phyloP scores from a whole-genome alignment of 2,888 invertebrate genomes.

The Eucera pruinosa region DNA sequence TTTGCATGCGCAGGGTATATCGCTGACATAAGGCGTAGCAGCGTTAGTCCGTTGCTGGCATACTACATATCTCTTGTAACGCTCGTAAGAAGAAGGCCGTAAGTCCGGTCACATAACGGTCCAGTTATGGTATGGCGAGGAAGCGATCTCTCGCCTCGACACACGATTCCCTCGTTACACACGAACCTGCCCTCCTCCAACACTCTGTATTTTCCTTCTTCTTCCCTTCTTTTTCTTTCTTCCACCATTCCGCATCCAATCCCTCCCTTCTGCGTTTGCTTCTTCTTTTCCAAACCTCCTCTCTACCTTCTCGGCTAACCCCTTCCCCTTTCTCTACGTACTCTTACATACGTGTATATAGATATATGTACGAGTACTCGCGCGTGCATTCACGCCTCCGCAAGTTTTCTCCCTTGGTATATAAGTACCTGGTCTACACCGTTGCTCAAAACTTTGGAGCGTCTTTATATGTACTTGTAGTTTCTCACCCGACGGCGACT shows the following conservation, averaged over 20 bases:
- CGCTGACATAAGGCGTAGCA: slow-evolving; percentile 50
- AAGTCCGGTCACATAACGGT: slow-evolving; percentile 83
- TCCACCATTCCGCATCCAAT: not conserved
- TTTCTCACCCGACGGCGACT: too few species aligned
- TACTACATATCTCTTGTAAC: slow-evolving; percentile 53
- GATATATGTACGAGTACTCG: slow-evolving; percentile 15
- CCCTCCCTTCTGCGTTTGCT: not conserved
- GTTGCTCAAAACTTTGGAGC: too few species aligned
- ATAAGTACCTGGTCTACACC: too few species aligned
- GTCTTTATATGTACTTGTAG: too few species aligned
- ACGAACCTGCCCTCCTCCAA: slow-evolving; percentile 58
- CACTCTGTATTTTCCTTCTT: slow-evolving; percentile 25
- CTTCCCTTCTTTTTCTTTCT: slow-evolving; percentile 8
- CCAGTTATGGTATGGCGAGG: slow-evolving; percentile 82
- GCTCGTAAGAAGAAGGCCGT: slow-evolving; percentile 68
- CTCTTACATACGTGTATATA: not conserved
- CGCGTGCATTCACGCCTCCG: slow-evolving; percentile 52
- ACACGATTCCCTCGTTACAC: slow-evolving; percentile 73
- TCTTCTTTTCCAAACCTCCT: not conserved
- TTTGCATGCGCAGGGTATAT: slow-evolving; percentile 40
- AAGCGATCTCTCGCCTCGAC: slow-evolving; percentile 72
- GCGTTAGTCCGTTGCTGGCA: slow-evolving; percentile 36
- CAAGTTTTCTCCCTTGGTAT: slow-evolving; percentile 13
- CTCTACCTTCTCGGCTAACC: too few species aligned
- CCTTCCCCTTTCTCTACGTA: slow-evolving; percentile 1